Percentiles rank a stretch among this genome's conserved stretches.
Conservation (phyloP, 1,140 invertebrate genomes). For the Leptinotarsa lineolata region DNA sequence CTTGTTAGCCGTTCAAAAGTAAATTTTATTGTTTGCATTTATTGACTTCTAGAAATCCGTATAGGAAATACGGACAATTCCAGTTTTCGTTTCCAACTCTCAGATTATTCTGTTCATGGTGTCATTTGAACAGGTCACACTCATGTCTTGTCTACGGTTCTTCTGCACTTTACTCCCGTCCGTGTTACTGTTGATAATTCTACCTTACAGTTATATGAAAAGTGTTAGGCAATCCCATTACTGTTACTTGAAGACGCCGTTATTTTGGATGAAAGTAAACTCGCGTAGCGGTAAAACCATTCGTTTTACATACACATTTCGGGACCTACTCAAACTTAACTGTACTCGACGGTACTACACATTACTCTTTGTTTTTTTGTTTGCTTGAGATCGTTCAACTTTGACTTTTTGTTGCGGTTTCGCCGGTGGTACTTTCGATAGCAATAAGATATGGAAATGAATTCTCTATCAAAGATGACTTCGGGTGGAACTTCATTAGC, state of each 20-base stretch:
- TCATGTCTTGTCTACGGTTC: background rate
- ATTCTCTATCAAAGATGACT: background rate
- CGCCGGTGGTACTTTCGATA: slow-evolving; percentile 24
- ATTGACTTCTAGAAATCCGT: too few species aligned
- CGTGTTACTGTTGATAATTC: background rate
- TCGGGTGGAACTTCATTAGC: background rate
- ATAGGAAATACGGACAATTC: too few species aligned
- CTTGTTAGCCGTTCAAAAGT: too few species aligned
- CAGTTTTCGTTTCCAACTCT: too few species aligned
- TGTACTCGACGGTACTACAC: slow-evolving; percentile 13
- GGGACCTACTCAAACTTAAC: slow-evolving; percentile 25
- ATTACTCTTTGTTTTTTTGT: slow-evolving; percentile 5
- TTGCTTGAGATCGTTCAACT: slow-evolving; percentile 21
- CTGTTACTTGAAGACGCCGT: slow-evolving; percentile 28
- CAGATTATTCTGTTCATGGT: too few species aligned
- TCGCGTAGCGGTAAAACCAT: slow-evolving; percentile 31
- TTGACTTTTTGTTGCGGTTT: slow-evolving; percentile 21
- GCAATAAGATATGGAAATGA: slow-evolving; percentile 2
- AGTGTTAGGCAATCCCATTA: slow-evolving; percentile 37
- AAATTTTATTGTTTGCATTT: too few species aligned
- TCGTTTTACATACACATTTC: slow-evolving; percentile 31
- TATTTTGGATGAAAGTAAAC: slow-evolving; percentile 36
- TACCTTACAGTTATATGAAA: slow-evolving; percentile 27
- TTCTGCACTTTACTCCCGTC: background rate
- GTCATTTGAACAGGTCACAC: background rate